phyloP scores from a whole-genome alignment of 2,888 invertebrate genomes.

The Agrotis puta region DNA sequence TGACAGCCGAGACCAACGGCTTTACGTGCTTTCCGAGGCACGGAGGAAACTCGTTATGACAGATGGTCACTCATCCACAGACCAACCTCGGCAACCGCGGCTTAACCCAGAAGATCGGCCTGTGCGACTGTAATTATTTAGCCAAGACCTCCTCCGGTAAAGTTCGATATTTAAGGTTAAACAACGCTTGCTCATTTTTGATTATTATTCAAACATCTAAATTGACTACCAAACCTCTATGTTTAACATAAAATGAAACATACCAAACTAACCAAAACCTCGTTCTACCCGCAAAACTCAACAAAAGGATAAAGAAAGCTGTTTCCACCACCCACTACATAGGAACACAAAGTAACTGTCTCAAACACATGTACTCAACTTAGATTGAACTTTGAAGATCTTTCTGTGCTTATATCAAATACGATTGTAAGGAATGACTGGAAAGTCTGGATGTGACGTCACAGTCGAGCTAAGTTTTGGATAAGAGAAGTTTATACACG shows the following conservation, averaged over 20 bases:
- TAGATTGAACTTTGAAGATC: slow-evolving; percentile 52
- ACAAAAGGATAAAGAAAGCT: slow-evolving; percentile 54
- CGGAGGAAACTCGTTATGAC: no score
- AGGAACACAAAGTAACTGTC: slow-evolving; percentile 51
- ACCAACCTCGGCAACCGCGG: no score
- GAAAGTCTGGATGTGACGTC: not conserved
- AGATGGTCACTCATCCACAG: no score
- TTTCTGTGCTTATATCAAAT: slow-evolving; percentile 39
- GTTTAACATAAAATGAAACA: not conserved
- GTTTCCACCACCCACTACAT: slow-evolving; percentile 29
- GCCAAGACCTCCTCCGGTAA: no score
- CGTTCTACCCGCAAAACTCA: slow-evolving; percentile 37
- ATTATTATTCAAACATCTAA: not conserved
- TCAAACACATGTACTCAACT: slow-evolving; percentile 45
- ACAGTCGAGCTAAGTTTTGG: slow-evolving; percentile 1
- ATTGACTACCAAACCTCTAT: not conserved
- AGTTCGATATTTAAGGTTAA: no score
- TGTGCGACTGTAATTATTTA: no score
- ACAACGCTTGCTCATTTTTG: no score
- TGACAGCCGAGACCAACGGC: no score
- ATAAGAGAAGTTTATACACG: slow-evolving; percentile 26
- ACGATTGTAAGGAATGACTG: slow-evolving; percentile 25
- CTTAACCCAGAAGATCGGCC: no score
- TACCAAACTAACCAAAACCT: slow-evolving; percentile 12
- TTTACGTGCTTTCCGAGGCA: no score